Evolutionary conservation across 2,888 invertebrate genomes (phyloP).

Genomic region (Gastrophysa polygoni): DNA sequence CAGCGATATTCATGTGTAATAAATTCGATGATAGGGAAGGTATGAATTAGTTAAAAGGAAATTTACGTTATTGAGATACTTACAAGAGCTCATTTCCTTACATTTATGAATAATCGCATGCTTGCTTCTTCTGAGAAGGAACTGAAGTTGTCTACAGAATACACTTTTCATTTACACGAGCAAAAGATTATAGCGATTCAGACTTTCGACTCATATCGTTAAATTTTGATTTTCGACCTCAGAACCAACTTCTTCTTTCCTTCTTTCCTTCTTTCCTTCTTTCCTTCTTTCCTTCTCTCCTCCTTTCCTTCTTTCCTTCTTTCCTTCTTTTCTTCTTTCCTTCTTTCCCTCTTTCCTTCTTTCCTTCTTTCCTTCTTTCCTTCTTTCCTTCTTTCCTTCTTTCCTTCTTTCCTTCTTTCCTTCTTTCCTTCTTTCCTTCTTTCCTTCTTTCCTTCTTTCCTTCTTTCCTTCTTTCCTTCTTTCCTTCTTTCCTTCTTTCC

Average conservation of each 20-base stretch:
- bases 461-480: conserved; percentile 7
- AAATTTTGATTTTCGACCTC: too few species aligned
- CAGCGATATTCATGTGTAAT: background rate
- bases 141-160: too few species aligned
- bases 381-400: conserved; percentile 7
- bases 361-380: conserved; percentile 10
- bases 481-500: conserved; percentile 8
- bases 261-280: conserved; percentile 17
- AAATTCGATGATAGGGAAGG: background rate
- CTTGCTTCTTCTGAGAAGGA: too few species aligned
- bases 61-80: background rate
- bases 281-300: conserved; percentile 17
- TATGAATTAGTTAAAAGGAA: background rate
- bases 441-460: conserved; percentile 10
- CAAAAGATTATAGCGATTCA: too few species aligned
- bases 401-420: conserved; percentile 11
- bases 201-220: too few species aligned
- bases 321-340: conserved; percentile 15
- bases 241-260: conserved; percentile 3
- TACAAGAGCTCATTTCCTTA: background rate
- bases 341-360: conserved; percentile 18
- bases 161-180: too few species aligned
- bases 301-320: conserved; percentile 15
- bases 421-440: conserved; percentile 9
- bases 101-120: background rate